Base-by-base conservation (phyloP, 2,888 invertebrate species). In the Cataglyphis livida region DNA sequence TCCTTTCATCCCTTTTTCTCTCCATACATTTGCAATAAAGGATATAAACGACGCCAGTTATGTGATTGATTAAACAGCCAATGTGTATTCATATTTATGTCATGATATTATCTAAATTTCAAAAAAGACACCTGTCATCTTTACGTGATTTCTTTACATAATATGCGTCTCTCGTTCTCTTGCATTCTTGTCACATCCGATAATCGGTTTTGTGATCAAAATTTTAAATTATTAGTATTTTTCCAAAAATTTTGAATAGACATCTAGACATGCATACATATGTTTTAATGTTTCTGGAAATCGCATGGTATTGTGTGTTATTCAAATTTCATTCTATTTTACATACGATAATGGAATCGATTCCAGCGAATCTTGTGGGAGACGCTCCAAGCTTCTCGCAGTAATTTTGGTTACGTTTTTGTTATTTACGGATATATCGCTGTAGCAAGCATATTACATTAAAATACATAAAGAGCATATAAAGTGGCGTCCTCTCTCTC, bases 321-420 rank as follows among this genome's bases (percentile, higher is more conserved):
- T 71, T 61, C 78, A 66, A 76, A 66, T 21, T 21, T 21, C 44
- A 65, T 66, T 66, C 66, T 76, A 25, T 15, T 76, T 76, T 76
- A 44, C 76, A 79, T 79, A 59, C 70, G 70, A 78, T 78, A 76
- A 76, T 66, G 68, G 66, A 76, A 66, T 76, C 66, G 66, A 15
- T 41, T 59, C 59, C 12, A 25, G 59, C 25, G 35, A 79, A 61
- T 61, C 44, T 79, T 78, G 12, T 25, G 35, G 59, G 21, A 44
- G 44, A 71, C 18, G 59, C n/a, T 18, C 59, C 32, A n/a, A 35
- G 32, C 21, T 25, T 44, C 32, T 44, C 44, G 35, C 18, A 32
- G 3, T 71, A 70, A 79, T 71, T 79, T 79, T 59, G 35, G 25
- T 28, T 59, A 35, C 59, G 59, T 48, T 71, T 48, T 35, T 21